Conservation (phyloP, 1,140 invertebrate genomes). For the Rhyacophila brunnea region DNA sequence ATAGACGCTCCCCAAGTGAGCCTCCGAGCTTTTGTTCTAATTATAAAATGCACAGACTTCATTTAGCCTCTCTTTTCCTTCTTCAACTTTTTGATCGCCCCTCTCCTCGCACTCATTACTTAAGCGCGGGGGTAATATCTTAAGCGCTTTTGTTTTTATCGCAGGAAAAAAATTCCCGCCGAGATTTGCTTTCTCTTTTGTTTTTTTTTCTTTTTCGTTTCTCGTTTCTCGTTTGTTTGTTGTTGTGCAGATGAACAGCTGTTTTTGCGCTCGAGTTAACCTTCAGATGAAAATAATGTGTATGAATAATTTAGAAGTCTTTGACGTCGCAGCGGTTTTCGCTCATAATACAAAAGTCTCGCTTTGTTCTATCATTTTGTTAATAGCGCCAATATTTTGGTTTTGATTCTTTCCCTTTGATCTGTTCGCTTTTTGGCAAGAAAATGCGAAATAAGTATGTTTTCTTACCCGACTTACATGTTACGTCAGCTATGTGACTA, state of each 20-base stretch:
- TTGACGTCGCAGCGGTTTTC: no score
- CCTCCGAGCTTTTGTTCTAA: slow-evolving; percentile 33
- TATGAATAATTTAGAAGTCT: slow-evolving; percentile 14
- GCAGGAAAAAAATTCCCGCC: slow-evolving; percentile 12
- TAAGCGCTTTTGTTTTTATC: slow-evolving; percentile 30
- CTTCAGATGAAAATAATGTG: not conserved
- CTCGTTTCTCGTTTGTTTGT: not conserved
- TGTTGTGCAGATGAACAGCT: slow-evolving; percentile 11
- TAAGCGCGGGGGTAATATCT: slow-evolving; percentile 16
- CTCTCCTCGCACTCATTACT: slow-evolving; percentile 18
- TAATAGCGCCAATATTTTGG: not conserved
- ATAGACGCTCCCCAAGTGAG: slow-evolving; percentile 26
- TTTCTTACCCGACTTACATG: no score
- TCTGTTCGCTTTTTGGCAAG: not conserved
- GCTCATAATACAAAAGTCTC: not conserved
- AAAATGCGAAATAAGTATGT: slow-evolving; percentile 4
- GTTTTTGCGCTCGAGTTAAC: slow-evolving; percentile 14
- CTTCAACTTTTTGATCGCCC: not conserved
- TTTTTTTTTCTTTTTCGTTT: not conserved
- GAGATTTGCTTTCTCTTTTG: slow-evolving; percentile 25
- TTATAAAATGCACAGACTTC: slow-evolving; percentile 31
- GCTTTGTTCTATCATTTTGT: not conserved
- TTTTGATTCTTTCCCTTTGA: not conserved
- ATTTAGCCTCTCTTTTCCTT: slow-evolving; percentile 12
- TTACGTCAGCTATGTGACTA: no score